A percentile compares a stretch with the other conserved stretches of the same genome.
These are phyloP conservation scores for Hippocampus barbouri DNA, from an alignment of 2,113 vertebrate species.

Conservation along the genomic window DNA sequence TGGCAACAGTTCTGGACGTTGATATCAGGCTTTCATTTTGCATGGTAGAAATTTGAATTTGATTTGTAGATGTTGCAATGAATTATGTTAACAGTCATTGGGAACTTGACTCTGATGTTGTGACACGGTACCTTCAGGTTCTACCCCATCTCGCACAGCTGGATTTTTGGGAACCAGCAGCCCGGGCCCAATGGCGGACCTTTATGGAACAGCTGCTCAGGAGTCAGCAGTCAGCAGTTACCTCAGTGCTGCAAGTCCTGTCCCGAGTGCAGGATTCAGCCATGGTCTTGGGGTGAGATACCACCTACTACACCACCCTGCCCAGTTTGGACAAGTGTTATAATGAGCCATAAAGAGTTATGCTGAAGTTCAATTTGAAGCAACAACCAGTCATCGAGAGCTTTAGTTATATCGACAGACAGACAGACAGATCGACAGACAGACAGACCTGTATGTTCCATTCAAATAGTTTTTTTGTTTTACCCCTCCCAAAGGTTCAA, in stretches of 20 bases:
- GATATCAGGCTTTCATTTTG: too few relatives aligned
- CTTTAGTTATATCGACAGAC: too few relatives aligned
- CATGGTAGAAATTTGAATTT: too few relatives aligned
- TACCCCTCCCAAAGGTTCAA: too few relatives aligned
- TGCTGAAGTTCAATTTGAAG: too few relatives aligned
- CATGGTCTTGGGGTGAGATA: constrained; percentile 94
- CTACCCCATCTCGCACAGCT: constrained; percentile 89
- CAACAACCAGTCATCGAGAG: too few relatives aligned
- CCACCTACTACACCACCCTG: not conserved
- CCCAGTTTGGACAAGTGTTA: not conserved
- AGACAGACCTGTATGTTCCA: too few relatives aligned
- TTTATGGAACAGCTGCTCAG: constrained; percentile 92
- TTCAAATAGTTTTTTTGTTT: too few relatives aligned
- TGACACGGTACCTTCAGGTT: constrained; percentile 71
- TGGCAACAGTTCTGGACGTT: too few relatives aligned
- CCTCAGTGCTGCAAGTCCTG: constrained; percentile 95
- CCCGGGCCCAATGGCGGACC: constrained; percentile 95
- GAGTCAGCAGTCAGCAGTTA: constrained; percentile 98
- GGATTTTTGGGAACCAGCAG: constrained; percentile 97
- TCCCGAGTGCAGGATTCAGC: constrained; percentile 93
- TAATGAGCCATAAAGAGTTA: too few relatives aligned
- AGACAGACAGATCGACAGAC: too few relatives aligned
- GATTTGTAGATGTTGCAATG: not conserved
- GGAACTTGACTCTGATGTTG: not conserved
- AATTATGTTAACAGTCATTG: not conserved